phyloP scores from a whole-genome alignment of 1,140 invertebrate species.

The Drosophila neocordata region DNA sequence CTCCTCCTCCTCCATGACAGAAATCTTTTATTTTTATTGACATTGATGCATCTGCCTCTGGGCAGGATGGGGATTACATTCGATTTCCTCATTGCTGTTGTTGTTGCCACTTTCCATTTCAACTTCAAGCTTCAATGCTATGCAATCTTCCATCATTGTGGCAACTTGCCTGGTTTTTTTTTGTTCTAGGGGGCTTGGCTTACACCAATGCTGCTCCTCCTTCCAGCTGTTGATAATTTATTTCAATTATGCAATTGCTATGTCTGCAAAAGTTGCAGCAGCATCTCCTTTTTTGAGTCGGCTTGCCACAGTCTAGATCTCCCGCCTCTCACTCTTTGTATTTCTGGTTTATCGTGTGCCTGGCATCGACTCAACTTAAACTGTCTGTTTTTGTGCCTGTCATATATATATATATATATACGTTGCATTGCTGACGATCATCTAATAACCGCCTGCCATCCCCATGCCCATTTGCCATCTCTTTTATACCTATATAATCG shows the following conservation, averaged over 20 bases:
- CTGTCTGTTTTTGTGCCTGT: constrained; percentile 26
- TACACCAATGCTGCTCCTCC: constrained; percentile 2
- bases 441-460: constrained; percentile 75
- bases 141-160: constrained; percentile 10
- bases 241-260: constrained; percentile 78
- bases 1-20: constrained; percentile 26
- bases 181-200: constrained; percentile 30
- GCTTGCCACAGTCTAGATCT: not conserved
- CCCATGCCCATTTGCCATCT: constrained; percentile 26
- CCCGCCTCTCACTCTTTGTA: constrained; percentile 21
- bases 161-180: not conserved
- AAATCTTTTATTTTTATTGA: constrained; percentile 38
- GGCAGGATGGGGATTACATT: constrained; percentile 20
- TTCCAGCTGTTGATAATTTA: constrained; percentile 62
- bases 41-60: constrained; percentile 52
- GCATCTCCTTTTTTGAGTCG: constrained; percentile 9
- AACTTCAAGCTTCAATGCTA: constrained; percentile 13
- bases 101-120: constrained; percentile 73
- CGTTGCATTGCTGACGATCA: constrained; percentile 49
- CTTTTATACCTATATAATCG: constrained; percentile 66
- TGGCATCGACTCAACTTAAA: constrained; percentile 45
- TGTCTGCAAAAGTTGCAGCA: constrained; percentile 25
- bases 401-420: constrained; percentile 44
- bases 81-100: constrained; percentile 23
- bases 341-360: constrained; percentile 49